phyloP scores from a whole-genome alignment of 2,113 vertebrate genomes.

The Nestor notabilis region DNA sequence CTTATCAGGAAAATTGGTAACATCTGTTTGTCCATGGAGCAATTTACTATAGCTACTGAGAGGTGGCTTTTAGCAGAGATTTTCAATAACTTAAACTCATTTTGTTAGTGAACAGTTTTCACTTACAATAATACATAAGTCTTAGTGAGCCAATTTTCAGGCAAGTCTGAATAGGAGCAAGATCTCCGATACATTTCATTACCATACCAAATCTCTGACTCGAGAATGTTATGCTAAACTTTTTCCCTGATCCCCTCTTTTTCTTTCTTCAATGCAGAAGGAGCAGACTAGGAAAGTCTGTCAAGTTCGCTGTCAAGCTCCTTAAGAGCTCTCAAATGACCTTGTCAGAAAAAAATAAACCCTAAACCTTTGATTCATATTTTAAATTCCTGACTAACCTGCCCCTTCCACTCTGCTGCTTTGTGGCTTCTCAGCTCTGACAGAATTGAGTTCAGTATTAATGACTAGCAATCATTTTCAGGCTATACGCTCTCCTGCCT shows the following conservation, averaged over 20 bases:
- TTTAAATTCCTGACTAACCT: constrained; percentile 43
- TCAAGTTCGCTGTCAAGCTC: neutral
- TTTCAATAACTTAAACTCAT: neutral
- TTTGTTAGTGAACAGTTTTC: neutral
- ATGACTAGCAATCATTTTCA: constrained; percentile 1
- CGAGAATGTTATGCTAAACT: neutral
- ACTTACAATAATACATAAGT: neutral
- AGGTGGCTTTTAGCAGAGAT: neutral
- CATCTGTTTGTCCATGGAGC: neutral
- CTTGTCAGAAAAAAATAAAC: neutral
- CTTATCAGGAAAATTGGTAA: neutral
- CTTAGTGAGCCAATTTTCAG: constrained; percentile 7
- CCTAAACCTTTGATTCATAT: constrained; percentile 40
- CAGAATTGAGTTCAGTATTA: constrained; percentile 37
- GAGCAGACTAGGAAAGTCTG: constrained; percentile 14
- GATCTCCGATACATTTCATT: neutral
- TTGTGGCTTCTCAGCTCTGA: neutral
- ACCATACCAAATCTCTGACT: neutral
- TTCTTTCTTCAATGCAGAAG: neutral
- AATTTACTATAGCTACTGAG: neutral
- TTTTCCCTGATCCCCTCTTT: neutral
- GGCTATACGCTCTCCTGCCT: neutral
- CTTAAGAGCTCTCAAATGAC: constrained; percentile 39
- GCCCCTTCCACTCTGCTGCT: neutral
- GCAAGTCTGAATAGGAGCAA: neutral